A percentile compares a stretch with the other conserved stretches of the same genome.
These are phyloP conservation scores for Euschistus heros DNA, from an alignment of 1,140 invertebrate genomes.

Conservation along the genomic window DNA sequence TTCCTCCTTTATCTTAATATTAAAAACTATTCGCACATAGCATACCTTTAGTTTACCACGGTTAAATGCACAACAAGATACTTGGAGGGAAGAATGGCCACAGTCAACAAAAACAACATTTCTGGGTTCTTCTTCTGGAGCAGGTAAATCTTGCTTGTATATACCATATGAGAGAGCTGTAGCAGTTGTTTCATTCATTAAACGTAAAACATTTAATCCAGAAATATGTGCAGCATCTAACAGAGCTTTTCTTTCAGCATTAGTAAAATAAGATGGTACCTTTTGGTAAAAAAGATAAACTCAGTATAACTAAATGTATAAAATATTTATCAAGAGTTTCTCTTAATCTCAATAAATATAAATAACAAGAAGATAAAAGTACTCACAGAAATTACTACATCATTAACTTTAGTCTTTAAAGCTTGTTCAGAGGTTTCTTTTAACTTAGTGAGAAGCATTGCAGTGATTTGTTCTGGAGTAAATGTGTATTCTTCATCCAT, in stretches of 20 bases:
- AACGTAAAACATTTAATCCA: conserved; percentile 83
- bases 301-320: conserved; percentile 1
- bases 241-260: conserved; percentile 81
- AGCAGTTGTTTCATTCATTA: conserved; percentile 96
- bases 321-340: neutral
- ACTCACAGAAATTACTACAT: conserved; percentile 88
- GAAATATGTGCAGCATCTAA: conserved; percentile 79
- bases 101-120: conserved; percentile 90
- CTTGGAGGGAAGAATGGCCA: conserved; percentile 76
- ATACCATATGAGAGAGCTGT: conserved; percentile 92
- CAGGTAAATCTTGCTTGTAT: conserved; percentile 90
- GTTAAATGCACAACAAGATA: conserved; percentile 79
- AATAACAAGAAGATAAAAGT: neutral
- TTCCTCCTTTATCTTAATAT: too few relatives aligned
- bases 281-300: conserved; percentile 31
- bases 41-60: conserved; percentile 80
- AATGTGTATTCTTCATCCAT: conserved; percentile 76
- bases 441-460: conserved; percentile 94
- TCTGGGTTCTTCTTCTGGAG: conserved; percentile 69
- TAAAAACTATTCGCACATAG: neutral
- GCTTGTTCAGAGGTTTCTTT: conserved; percentile 80
- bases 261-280: conserved; percentile 88
- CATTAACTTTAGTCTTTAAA: conserved; percentile 84
- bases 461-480: conserved; percentile 88
- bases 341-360: too few relatives aligned